Conservation (phyloP, 2,888 invertebrate genomes). For the Ethmia dodecea region DNA sequence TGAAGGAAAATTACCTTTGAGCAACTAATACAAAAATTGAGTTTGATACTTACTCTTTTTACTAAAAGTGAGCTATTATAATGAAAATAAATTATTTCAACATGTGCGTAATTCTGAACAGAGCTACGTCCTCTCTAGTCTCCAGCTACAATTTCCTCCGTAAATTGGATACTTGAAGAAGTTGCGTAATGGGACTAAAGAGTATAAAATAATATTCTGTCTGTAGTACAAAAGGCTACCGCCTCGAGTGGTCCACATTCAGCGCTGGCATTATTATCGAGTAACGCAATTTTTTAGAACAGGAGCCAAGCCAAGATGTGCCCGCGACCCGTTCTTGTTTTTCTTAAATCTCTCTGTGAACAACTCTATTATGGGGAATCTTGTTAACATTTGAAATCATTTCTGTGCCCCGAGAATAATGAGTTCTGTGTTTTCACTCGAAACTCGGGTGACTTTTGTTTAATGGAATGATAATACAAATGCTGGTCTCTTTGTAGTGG, state of each 20-base stretch:
- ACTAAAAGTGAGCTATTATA: too few relatives aligned
- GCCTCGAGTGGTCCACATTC: slow-evolving; percentile 17
- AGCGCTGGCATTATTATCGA: slow-evolving; percentile 25
- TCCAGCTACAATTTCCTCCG: slow-evolving; percentile 16
- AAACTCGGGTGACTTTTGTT: slow-evolving; percentile 76
- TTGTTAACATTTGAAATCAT: slow-evolving; percentile 77
- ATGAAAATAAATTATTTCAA: too few relatives aligned
- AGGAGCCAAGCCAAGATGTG: slow-evolving; percentile 33
- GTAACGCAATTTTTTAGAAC: slow-evolving; percentile 49
- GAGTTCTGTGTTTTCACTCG: slow-evolving; percentile 75
- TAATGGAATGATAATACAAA: slow-evolving; percentile 77
- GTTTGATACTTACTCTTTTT: slow-evolving; percentile 11
- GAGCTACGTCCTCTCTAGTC: too few relatives aligned
- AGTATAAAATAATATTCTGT: slow-evolving; percentile 41
- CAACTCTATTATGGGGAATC: slow-evolving; percentile 72
- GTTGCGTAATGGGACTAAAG: slow-evolving; percentile 22
- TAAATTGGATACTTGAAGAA: slow-evolving; percentile 21
- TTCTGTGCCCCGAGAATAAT: slow-evolving; percentile 70
- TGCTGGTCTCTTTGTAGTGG: slow-evolving; percentile 72
- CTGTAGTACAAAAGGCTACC: slow-evolving; percentile 23
- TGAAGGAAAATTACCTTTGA: background rate
- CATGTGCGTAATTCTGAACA: too few relatives aligned
- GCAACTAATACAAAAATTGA: slow-evolving; percentile 15
- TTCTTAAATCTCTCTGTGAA: slow-evolving; percentile 72
- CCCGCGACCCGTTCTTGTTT: slow-evolving; percentile 53